Percentiles rank a stretch among this genome's conserved stretches.
These are phyloP conservation scores for Pseudomyrmex concolor DNA, from an alignment of 1,140 invertebrate species.

Conservation along the genomic window DNA sequence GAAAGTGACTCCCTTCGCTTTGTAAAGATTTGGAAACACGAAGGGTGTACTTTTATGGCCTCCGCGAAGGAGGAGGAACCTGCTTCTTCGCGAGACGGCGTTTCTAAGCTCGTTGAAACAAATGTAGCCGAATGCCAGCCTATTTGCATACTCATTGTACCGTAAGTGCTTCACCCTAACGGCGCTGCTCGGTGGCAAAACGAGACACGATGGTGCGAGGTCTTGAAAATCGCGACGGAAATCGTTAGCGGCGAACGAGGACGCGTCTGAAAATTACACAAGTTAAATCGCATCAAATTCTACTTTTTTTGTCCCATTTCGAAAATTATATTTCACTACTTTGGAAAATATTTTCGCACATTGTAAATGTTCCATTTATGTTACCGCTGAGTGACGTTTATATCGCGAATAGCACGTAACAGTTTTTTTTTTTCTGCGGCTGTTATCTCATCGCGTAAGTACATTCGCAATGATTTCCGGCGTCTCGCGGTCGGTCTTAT, in stretches of 20 bases:
- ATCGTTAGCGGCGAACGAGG: conserved; percentile 40
- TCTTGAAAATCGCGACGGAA: conserved; percentile 48
- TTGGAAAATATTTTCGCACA: conserved; percentile 1
- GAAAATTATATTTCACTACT: conserved; percentile 8
- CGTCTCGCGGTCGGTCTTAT: conserved; percentile 27
- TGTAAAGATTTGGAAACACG: conserved; percentile 65
- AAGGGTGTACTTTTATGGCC: conserved; percentile 66
- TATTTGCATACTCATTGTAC: conserved; percentile 77
- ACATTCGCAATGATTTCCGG: conserved; percentile 22
- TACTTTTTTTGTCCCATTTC: no score
- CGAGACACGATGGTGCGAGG: conserved; percentile 53
- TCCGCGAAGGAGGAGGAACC: conserved; percentile 50
- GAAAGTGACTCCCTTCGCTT: conserved; percentile 66
- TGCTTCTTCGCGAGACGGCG: conserved; percentile 47
- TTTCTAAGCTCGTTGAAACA: conserved; percentile 72
- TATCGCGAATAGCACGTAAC: neutral
- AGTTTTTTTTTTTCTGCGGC: conserved; percentile 23
- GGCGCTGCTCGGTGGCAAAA: conserved; percentile 62
- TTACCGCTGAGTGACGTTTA: neutral
- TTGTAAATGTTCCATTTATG: conserved; percentile 18
- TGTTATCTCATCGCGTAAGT: conserved; percentile 5
- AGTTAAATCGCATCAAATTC: conserved; percentile 18
- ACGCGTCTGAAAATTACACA: conserved; percentile 40
- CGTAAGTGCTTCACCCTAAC: conserved; percentile 72
- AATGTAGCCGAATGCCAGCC: conserved; percentile 72